phyloP scores from a whole-genome alignment of 2,797 vertebrate species.

The Poecilia velifera region DNA sequence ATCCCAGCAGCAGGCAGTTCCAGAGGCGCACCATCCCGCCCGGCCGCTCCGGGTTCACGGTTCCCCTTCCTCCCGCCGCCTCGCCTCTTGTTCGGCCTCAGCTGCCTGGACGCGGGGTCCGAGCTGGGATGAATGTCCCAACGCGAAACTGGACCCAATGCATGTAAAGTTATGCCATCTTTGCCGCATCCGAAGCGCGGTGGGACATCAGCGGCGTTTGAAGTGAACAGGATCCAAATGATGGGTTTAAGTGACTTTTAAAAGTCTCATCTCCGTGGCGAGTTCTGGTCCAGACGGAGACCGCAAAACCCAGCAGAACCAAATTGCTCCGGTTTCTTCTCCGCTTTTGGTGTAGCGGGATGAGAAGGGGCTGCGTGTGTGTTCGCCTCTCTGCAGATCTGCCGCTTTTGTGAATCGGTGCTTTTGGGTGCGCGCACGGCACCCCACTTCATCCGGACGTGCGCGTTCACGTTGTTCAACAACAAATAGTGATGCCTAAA shows the following conservation, averaged over 20 bases:
- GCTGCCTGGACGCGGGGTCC: constrained; percentile 26
- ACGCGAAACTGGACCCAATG: not conserved
- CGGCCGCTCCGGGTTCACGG: constrained; percentile 27
- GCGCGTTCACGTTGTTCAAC: constrained; percentile 60
- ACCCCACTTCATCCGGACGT: constrained; percentile 44
- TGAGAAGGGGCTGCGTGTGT: constrained; percentile 44
- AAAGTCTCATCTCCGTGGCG: constrained; percentile 10
- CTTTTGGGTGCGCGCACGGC: constrained; percentile 54
- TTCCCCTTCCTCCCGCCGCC: constrained; percentile 14
- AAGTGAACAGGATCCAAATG: not conserved
- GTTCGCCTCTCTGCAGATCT: constrained; percentile 30
- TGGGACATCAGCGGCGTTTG: constrained; percentile 1
- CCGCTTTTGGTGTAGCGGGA: constrained; percentile 3
- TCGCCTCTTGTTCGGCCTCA: constrained; percentile 20
- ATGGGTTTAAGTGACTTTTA: constrained; percentile 1
- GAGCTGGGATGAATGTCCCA: not conserved
- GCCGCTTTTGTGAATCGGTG: constrained; percentile 65
- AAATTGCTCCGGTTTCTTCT: not conserved
- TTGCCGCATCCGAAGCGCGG: constrained; percentile 1
- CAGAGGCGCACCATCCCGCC: constrained; percentile 81
- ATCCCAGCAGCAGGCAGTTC: constrained; percentile 80
- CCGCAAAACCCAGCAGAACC: not conserved
- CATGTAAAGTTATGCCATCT: constrained; percentile 47
- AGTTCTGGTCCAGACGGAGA: not conserved
- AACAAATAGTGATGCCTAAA: not conserved